These are phyloP conservation scores for Paradoxurus hermaphroditus DNA, from an alignment of 2,113 vertebrate species.

Conservation along the genomic window DNA sequence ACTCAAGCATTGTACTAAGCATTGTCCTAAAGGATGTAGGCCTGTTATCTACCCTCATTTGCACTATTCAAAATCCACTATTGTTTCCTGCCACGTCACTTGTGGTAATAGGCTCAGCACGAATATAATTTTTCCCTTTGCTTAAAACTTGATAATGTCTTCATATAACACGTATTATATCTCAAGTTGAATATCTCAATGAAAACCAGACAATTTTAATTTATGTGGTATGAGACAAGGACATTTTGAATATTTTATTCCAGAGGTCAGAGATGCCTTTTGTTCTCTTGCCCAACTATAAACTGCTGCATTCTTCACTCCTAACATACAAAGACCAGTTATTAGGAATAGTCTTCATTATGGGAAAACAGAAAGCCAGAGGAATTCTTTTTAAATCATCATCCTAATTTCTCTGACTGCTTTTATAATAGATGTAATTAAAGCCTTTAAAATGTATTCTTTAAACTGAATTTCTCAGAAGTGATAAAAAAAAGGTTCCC, in stretches of 20 bases:
- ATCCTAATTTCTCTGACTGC: not conserved
- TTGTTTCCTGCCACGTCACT: not conserved
- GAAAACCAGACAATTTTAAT: not conserved
- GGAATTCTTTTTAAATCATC: slow-evolving; percentile 6
- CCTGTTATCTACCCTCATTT: not conserved
- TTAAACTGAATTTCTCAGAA: slow-evolving; percentile 23
- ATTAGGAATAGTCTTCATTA: not conserved
- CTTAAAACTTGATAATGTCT: not conserved
- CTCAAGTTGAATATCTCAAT: not conserved
- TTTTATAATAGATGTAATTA: slow-evolving; percentile 12
- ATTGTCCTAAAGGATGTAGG: not conserved
- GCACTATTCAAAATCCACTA: not conserved
- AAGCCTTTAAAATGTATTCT: slow-evolving; percentile 30
- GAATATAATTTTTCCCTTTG: not conserved
- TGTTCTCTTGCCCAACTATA: not conserved
- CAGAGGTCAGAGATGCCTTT: not conserved
- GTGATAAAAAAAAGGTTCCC: not conserved
- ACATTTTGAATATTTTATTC: not conserved
- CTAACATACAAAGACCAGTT: not conserved
- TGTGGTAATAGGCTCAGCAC: not conserved
- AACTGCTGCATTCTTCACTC: not conserved
- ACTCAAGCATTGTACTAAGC: slow-evolving; percentile 7
- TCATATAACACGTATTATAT: not conserved
- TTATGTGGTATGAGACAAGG: not conserved
- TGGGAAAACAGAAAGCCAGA: not conserved